Percentiles rank a stretch among this genome's conserved stretches.
These are phyloP conservation scores for Nylanderia fulva DNA, from an alignment of 1,140 invertebrate genomes.

Conservation along the genomic window DNA sequence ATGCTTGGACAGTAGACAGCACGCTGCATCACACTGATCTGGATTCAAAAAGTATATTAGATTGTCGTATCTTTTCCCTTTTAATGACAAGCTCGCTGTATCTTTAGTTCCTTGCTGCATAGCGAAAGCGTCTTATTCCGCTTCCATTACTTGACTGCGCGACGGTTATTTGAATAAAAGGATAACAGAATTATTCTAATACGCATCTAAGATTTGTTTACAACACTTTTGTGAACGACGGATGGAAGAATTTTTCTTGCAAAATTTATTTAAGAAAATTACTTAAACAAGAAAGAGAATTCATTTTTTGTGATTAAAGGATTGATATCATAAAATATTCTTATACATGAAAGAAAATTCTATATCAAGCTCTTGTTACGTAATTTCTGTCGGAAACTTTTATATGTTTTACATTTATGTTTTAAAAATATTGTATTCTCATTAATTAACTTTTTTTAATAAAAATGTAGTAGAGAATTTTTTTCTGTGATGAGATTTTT, in stretches of 20 bases:
- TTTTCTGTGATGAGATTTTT: neutral
- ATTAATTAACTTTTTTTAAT: neutral
- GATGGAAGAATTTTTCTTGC: neutral
- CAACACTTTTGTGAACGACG: too few species aligned
- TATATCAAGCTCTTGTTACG: neutral
- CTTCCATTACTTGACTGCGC: constrained; percentile 13
- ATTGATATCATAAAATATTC: neutral
- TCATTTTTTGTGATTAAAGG: constrained; percentile 4
- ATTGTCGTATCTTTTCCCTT: neutral
- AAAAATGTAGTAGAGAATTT: neutral
- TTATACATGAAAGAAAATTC: neutral
- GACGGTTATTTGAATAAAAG: neutral
- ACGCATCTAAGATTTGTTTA: neutral
- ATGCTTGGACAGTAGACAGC: neutral
- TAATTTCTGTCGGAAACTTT: neutral
- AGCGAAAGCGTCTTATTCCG: neutral
- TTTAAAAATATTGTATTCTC: neutral
- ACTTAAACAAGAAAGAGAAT: neutral
- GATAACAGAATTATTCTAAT: constrained; percentile 2
- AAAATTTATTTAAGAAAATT: too few species aligned
- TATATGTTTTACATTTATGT: neutral
- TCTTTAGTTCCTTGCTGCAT: neutral
- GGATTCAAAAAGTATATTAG: neutral
- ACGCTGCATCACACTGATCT: neutral
- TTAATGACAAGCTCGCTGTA: neutral